Evolutionary conservation across 2,888 invertebrate species (phyloP), one percentile per base, ranked within the genome.

Genomic region (Stratiomys singularior): DNA sequence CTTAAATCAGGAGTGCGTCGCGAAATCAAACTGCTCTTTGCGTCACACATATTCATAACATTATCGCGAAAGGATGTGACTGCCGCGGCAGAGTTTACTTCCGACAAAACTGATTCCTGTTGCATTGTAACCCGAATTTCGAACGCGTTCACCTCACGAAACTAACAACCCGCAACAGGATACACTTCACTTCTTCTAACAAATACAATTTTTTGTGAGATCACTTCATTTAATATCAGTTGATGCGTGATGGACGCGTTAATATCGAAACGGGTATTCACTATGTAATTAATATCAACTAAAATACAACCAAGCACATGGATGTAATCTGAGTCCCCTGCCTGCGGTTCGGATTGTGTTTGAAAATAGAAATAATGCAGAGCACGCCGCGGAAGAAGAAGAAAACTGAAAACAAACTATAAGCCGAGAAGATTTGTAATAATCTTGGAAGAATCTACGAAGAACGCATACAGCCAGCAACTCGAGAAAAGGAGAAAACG

Each of bases 151-250:
- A 13, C 60, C 4, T 21, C 5, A 56, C 56, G 11, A 7, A 60
- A 25, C 60, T 15, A 21, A 1, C 60, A 7, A 21, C 18, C 23
- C 21, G 18, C 21, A 18, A 25, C 23, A 60, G 23, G 21, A 21
- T 60, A 18, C 60, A 60, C 60, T 60, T 21, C 67, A 67, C 47
- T 69, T n/a, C 5, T 66, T 66, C 15, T 52, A 5, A 25, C 18
- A 25, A 25, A 60, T 60, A 21, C 21, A 25, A 60, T 60, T 11
- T 18, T 21, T 60, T 47, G 69, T 44, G 47, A 69, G 69, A 69
- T 47, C 69, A 69, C 69, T 69, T 46, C 69, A 69, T 69, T 69
- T 69, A 67, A 46, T 44, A 47, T 27, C 69, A 69, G n/a, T 27
- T 46, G 2, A n/a, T 25, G 5, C 28, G 63, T n/a, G 63, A 25